Evolutionary conservation across 2,797 vertebrate species (phyloP).

Genomic region (Malurus leucopterus): DNA sequence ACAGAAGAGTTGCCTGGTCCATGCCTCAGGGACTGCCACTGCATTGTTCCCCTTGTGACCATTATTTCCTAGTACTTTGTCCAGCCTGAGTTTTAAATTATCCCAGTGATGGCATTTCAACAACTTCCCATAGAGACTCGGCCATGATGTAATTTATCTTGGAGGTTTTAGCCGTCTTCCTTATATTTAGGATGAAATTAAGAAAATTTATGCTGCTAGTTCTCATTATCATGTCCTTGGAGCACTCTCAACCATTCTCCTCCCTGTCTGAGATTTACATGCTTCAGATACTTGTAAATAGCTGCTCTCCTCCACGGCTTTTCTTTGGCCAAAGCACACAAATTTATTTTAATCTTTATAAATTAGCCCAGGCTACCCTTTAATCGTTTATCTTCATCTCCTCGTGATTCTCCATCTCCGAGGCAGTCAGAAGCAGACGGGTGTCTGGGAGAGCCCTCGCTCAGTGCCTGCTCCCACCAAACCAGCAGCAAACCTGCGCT

Average conservation of each 20-base stretch:
- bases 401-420: background rate
- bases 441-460: background rate
- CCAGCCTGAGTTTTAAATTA: conserved; percentile 43
- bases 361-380: conserved; percentile 25
- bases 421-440: background rate
- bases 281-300: conserved; percentile 50
- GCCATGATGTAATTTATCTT: conserved; percentile 35
- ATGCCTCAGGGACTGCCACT: background rate
- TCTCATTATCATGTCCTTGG: conserved; percentile 48
- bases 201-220: conserved; percentile 49
- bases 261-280: conserved; percentile 43
- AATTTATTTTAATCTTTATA: conserved; percentile 52
- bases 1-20: background rate
- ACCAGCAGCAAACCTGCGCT: background rate
- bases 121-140: conserved; percentile 19
- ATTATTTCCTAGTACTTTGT: conserved; percentile 27
- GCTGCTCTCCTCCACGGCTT: conserved; percentile 12
- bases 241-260: conserved; percentile 23
- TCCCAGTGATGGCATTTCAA: conserved; percentile 11
- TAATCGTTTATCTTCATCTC: conserved; percentile 23
- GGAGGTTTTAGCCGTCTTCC: background rate
- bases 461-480: background rate
- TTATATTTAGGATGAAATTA: conserved; percentile 53
- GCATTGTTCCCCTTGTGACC: background rate
- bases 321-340: conserved; percentile 21